Base-by-base conservation (phyloP, 2,113 vertebrate genomes). In the Diglossa brunneiventris region DNA sequence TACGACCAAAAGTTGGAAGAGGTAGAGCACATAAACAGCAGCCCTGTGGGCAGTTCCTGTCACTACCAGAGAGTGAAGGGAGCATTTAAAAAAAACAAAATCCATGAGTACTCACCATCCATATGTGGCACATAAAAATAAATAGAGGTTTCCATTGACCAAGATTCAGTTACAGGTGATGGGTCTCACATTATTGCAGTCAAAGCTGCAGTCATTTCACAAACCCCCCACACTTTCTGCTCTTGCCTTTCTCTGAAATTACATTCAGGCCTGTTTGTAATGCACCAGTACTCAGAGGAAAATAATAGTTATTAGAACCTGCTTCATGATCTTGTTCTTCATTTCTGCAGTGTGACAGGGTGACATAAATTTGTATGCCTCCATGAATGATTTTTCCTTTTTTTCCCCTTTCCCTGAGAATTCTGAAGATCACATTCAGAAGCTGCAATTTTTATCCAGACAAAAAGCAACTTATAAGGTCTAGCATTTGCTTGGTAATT, bases 31-130 rank as follows among this genome's bases (percentile, higher is more conserved):
- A 81, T 30, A 44, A 84, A 82, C 41, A 66, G 90, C 86, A 91
- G 73, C 72, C 33, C 78, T 79, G 62, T 80, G 52, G 78, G 86
- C 74, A 81, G 77, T 47, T 91, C 81, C 92, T 90, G 68, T 83
- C 67, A 66, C 55, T 61, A 63, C 16, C 1, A 5, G 31, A 56
- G 33, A 74, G 50, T 3, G 3, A 87, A 92, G 17, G 22, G 56
- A 87, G 28, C 1, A 1, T 59, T 50, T 16, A 11, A 49, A 63
- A 58, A n/a, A n/a, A 3, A 0, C 13, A 1, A 70, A 75, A 67
- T 3, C 22, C n/a, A 9, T 33, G 24, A 75, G 28, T 79, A 41
- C 15, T 74, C 22, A 20, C 47, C 58, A 63, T 73, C n/a, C 24
- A 21, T 53, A 62, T 83, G 23, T 15, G 28, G 28, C 9, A 42